Conservation (phyloP, 2,797 vertebrate genomes). For the Botia kubotai region DNA sequence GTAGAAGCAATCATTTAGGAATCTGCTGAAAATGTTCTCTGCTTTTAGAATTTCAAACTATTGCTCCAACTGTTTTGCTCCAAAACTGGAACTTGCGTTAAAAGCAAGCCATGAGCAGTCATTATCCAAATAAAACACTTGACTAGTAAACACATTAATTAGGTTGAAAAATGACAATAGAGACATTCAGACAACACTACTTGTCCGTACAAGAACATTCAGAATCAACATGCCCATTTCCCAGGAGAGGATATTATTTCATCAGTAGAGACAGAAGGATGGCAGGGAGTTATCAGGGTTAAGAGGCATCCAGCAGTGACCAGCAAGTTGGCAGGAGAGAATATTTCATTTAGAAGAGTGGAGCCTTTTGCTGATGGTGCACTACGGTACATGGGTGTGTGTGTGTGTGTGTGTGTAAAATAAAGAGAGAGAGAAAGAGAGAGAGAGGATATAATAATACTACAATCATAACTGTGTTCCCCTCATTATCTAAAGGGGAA, state of each 20-base stretch:
- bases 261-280: background rate
- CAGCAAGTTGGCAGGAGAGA: slow-evolving; percentile 36
- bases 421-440: slow-evolving; percentile 15
- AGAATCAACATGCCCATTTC: background rate
- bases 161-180: too few relatives aligned
- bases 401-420: slow-evolving; percentile 3
- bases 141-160: too few relatives aligned
- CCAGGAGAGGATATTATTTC: background rate
- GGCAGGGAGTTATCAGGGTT: background rate
- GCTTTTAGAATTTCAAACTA: background rate
- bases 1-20: too few relatives aligned
- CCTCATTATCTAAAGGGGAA: slow-evolving; percentile 58
- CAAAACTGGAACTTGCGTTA: background rate
- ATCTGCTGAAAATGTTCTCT: too few relatives aligned
- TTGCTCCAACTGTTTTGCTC: background rate
- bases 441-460: background rate
- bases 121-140: background rate
- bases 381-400: slow-evolving; percentile 23
- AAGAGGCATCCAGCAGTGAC: background rate
- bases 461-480: slow-evolving; percentile 12
- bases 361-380: slow-evolving; percentile 49
- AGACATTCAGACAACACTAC: too few relatives aligned
- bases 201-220: background rate
- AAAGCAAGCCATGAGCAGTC: background rate
- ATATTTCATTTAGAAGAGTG: slow-evolving; percentile 51